Evolutionary conservation across 2,797 vertebrate genomes (phyloP).

Genomic region (Dromococcyx pavoninus): DNA sequence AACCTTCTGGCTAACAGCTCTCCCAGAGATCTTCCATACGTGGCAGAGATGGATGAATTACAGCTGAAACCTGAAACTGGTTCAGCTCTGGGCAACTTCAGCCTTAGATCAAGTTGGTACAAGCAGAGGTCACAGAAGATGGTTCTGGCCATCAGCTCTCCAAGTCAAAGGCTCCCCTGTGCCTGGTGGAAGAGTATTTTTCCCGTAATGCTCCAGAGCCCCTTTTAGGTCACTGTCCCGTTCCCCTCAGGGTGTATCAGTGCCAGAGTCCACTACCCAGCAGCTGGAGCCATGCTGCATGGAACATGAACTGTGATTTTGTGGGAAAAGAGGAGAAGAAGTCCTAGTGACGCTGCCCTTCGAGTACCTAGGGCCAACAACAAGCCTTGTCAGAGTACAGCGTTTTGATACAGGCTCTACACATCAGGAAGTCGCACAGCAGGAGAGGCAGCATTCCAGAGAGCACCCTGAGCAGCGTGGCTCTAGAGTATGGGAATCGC

Average conservation of each 20-base stretch:
- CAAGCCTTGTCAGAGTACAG: not conserved
- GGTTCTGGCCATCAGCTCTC: not conserved
- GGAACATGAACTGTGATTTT: not conserved
- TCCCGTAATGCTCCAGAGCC: too few species aligned
- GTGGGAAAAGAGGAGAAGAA: not conserved
- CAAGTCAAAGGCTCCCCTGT: not conserved
- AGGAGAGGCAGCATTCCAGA: not conserved
- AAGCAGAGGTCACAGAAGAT: not conserved
- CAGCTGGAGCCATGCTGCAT: not conserved
- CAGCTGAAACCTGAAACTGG: not conserved
- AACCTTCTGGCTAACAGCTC: not conserved
- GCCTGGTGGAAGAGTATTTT: not conserved
- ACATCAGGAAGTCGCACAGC: not conserved
- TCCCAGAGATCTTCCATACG: not conserved
- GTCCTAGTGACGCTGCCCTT: not conserved
- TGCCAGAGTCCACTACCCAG: not conserved
- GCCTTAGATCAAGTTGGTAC: not conserved
- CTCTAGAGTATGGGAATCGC: not conserved
- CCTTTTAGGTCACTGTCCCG: too few species aligned
- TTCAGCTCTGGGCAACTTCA: not conserved
- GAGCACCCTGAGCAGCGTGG: not conserved
- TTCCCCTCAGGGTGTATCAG: not conserved
- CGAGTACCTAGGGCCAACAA: fast-evolving
- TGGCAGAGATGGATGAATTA: not conserved
- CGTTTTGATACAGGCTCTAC: not conserved